Evolutionary conservation across 2,888 invertebrate genomes (phyloP), one percentile per base, ranked within the genome.

Genomic region (Drosophila trichaetosa): DNA sequence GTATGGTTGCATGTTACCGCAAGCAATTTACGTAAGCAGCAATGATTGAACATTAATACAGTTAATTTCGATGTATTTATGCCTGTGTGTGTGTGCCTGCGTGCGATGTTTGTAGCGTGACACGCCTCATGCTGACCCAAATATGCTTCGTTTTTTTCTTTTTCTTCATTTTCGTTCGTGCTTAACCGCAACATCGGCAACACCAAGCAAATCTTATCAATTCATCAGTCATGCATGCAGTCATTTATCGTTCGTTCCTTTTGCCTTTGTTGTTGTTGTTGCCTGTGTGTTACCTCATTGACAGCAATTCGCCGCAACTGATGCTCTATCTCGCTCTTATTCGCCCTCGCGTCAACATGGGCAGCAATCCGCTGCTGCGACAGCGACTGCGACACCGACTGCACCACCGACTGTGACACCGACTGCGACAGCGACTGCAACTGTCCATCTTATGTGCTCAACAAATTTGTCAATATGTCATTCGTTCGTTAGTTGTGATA

Each of bases 211-310:
- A 86, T 83, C 83, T 83, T 83, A 83, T 83, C 83, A 86, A 83
- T 83, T 81, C 84, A 87, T 84, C 83, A 84, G 86, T 87, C 87
- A 87, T 87, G 84, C 82, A 87, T 84, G 82, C 83, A 81, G 79
- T 76, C 82, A 83, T 87, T 83, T 81, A 83, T 73, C 81, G 80
- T 63, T 79, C 58, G 67, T 69, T 56, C 66, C 64, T 76, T 56
- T 46, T 24, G 46, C 21, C 21, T 48, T 51, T 63, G 61, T 58
- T 69, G 63, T 49, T 76, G 69, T 67, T 69, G 46, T 56, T 75
- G 79, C 68, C 66, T 46, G 46, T 67, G 69, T 79, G 75, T 79
- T 79, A 79, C 79, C 79, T 69, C 79, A 79, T 72, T 62, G 72
- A 53, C 76, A 56, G 64, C 68, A 76, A 76, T 76, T 76, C 76